Conservation (phyloP, 2,888 invertebrate species). For the Pristionchus japonicus region DNA sequence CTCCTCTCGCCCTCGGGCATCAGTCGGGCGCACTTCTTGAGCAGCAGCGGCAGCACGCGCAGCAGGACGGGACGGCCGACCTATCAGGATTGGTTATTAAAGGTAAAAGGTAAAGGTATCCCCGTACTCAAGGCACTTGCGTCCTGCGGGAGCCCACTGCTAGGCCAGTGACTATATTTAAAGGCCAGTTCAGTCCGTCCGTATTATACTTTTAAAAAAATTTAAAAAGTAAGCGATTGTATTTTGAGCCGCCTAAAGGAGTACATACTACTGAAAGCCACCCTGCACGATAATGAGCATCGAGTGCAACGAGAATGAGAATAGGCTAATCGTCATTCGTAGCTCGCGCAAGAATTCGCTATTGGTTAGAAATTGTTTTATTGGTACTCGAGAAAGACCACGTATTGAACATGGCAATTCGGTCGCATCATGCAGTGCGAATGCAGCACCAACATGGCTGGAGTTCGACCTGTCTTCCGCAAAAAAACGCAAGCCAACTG, state of each 20-base stretch:
- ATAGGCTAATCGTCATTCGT: background rate
- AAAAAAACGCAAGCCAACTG: too few relatives aligned
- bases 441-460: too few relatives aligned
- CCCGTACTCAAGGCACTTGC: too few relatives aligned
- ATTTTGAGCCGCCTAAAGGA: too few relatives aligned
- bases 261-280: background rate
- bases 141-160: too few relatives aligned
- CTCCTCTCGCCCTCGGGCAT: background rate
- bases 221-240: too few relatives aligned
- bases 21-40: slow-evolving; percentile 27
- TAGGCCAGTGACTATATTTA: too few relatives aligned
- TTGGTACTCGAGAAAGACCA: background rate
- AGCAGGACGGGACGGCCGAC: slow-evolving; percentile 40
- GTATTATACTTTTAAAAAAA: background rate
- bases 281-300: background rate
- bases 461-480: too few relatives aligned
- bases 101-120: too few relatives aligned
- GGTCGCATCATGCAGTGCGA: too few relatives aligned
- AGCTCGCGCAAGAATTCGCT: background rate
- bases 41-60: slow-evolving; percentile 36
- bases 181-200: too few relatives aligned
- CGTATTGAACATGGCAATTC: too few relatives aligned
- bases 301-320: background rate
- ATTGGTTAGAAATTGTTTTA: background rate
- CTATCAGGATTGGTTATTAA: background rate